A percentile compares a stretch with the other conserved stretches of the same genome.
Evolutionary conservation across 2,113 vertebrate species (phyloP).

Genomic region (Nipponia nippon): DNA sequence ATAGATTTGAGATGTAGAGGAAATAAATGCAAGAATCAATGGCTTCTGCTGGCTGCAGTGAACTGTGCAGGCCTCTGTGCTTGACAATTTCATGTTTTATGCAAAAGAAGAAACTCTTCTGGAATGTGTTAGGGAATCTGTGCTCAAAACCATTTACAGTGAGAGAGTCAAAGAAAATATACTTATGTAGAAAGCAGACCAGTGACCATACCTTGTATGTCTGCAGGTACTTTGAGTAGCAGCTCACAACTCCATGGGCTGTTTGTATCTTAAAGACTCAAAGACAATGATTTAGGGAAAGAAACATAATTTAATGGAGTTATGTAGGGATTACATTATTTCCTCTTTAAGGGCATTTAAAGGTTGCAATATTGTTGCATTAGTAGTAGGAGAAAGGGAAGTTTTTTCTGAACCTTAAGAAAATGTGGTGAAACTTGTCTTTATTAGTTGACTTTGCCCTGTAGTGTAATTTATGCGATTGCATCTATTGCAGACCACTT

Average conservation of each 20-base stretch:
- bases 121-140: background rate
- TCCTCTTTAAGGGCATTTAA: background rate
- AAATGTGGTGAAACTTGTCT: background rate
- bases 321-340: accelerated
- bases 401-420: background rate
- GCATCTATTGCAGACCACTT: background rate
- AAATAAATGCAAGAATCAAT: constrained; percentile 64
- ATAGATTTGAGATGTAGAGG: constrained; percentile 44
- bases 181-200: background rate
- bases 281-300: background rate
- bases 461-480: background rate
- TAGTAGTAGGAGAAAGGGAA: background rate
- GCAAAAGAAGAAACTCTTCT: constrained; percentile 31
- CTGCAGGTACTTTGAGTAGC: background rate
- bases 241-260: accelerated
- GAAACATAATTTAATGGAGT: background rate
- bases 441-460: background rate
- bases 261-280: background rate
- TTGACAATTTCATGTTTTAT: constrained; percentile 68
- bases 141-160: background rate
- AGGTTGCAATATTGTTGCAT: background rate
- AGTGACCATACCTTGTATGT: no score
- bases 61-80: constrained; percentile 19
- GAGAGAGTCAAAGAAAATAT: background rate
- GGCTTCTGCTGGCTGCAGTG: constrained; percentile 54